Evolutionary conservation across 2,888 invertebrate species (phyloP).

Genomic region (Lysandra bellargus): DNA sequence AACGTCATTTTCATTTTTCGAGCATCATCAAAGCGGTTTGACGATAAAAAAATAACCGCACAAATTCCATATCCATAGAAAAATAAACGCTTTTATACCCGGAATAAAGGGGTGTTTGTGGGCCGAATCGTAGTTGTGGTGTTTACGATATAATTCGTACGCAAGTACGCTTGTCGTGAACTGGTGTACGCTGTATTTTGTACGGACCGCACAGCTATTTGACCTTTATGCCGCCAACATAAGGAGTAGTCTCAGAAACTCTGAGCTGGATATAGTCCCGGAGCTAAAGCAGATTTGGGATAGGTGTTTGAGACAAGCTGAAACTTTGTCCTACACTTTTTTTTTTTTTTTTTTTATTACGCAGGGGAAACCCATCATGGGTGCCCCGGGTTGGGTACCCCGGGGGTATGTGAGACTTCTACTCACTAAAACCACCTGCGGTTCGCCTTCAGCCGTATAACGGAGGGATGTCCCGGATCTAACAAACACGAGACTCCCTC

Average conservation of each 20-base stretch:
- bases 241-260: not conserved
- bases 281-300: not conserved
- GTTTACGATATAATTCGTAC: slow-evolving; percentile 14
- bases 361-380: no score
- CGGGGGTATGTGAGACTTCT: no score
- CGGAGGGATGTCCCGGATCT: no score
- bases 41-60: slow-evolving; percentile 4
- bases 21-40: slow-evolving; percentile 8
- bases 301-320: not conserved
- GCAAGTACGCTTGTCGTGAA: not conserved
- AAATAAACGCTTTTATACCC: not conserved
- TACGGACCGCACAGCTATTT: not conserved
- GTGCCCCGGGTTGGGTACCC: no score
- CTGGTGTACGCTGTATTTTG: not conserved
- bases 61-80: not conserved
- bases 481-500: no score
- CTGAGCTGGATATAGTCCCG: not conserved
- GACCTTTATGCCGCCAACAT: not conserved
- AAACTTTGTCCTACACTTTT: not conserved
- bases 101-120: not conserved
- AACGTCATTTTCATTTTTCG: not conserved
- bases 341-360: no score
- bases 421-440: no score
- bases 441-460: no score
- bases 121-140: not conserved